Percentiles rank a stretch among this genome's conserved stretches.
Evolutionary conservation across 2,113 vertebrate species (phyloP).

Genomic region (Cephalopterus ornatus): DNA sequence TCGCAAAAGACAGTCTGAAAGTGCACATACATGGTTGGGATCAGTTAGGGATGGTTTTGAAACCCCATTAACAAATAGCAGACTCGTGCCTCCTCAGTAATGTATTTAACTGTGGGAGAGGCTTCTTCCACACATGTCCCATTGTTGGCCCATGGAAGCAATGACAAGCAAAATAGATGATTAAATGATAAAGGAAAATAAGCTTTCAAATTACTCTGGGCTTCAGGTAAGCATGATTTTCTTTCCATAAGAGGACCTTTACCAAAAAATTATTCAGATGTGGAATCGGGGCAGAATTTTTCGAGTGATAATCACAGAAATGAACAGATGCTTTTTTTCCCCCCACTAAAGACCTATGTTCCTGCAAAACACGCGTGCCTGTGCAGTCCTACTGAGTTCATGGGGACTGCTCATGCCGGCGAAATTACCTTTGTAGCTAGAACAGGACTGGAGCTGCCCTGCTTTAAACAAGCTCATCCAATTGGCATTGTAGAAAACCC

Average conservation of each 20-base stretch:
- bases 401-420: not conserved
- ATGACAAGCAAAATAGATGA: not conserved
- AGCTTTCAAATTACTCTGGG: not conserved
- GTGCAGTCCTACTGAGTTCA: not conserved
- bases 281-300: not conserved
- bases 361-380: not conserved
- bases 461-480: not conserved
- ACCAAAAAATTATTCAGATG: not conserved
- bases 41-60: conserved; percentile 9
- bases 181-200: conserved; percentile 7
- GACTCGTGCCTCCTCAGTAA: not conserved
- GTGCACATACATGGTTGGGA: not conserved
- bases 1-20: not conserved
- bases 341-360: not conserved
- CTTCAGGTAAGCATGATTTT: not conserved
- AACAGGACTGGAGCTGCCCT: not conserved
- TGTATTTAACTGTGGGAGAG: conserved; percentile 2
- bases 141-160: not conserved
- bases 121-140: not conserved
- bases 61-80: conserved; percentile 23
- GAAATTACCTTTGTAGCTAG: not conserved
- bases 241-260: not conserved
- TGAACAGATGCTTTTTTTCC: not conserved
- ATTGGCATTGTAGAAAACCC: not conserved
- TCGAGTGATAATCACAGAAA: not conserved